Evolutionary conservation across 2,113 vertebrate species (phyloP).

Genomic region (Sminthopsis crassicaudata): DNA sequence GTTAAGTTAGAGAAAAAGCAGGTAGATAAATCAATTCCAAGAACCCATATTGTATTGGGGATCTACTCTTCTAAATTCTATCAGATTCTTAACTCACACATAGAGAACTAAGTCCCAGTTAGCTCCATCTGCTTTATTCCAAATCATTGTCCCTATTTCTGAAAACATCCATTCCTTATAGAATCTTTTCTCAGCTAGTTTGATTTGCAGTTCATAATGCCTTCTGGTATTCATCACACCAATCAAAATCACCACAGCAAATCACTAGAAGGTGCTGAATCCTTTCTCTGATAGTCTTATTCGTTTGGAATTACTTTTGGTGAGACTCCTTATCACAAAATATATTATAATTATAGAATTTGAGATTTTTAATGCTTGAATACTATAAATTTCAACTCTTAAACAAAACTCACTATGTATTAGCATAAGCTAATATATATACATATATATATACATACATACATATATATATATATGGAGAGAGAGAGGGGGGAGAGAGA

Average conservation of each 20-base stretch:
- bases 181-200: background rate
- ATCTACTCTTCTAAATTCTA: background rate
- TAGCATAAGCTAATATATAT: background rate
- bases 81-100: background rate
- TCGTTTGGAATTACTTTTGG: background rate
- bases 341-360: constrained; percentile 26
- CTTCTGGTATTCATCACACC: background rate
- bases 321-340: background rate
- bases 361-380: background rate
- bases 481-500: too few species aligned
- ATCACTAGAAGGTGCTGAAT: background rate
- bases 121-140: background rate
- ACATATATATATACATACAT: background rate
- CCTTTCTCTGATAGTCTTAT: constrained; percentile 5
- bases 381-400: background rate
- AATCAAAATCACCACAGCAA: too few species aligned
- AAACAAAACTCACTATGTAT: background rate
- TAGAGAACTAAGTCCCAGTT: background rate
- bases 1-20: background rate
- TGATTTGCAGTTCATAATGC: background rate
- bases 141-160: background rate
- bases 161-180: background rate
- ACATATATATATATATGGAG: too few species aligned
- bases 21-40: background rate
- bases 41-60: background rate